Conservation (phyloP, 2,888 invertebrate species). For the Fissipunctia ypsillon region DNA sequence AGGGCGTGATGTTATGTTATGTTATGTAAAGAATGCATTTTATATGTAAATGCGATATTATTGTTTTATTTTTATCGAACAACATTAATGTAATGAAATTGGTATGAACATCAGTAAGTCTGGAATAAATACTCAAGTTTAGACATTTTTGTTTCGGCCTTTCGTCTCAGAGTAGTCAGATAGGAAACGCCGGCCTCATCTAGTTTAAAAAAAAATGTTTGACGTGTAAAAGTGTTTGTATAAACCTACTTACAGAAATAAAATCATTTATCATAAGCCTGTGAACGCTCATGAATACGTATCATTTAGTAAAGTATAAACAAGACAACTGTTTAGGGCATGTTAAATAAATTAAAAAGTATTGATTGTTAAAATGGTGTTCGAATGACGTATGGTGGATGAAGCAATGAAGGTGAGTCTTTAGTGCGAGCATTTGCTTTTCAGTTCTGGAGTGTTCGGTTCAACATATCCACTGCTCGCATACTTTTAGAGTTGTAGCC, state of each 20-base stretch:
- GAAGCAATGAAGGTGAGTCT: slow-evolving; percentile 11
- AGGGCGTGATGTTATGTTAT: too few relatives aligned
- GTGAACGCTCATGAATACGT: background rate
- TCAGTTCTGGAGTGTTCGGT: background rate
- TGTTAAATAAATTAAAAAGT: slow-evolving; percentile 8
- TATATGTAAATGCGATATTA: background rate
- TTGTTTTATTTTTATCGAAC: slow-evolving; percentile 31
- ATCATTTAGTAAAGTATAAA: slow-evolving; percentile 15
- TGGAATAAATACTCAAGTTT: slow-evolving; percentile 27
- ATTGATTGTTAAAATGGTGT: slow-evolving; percentile 13
- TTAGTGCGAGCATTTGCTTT: background rate
- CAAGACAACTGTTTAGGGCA: slow-evolving; percentile 13
- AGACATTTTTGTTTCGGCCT: too few relatives aligned
- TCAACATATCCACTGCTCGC: background rate
- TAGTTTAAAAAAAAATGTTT: too few relatives aligned
- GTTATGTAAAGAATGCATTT: slow-evolving; percentile 6
- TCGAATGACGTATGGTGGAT: slow-evolving; percentile 2
- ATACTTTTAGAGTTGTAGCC: background rate
- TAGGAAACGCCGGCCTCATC: too few relatives aligned
- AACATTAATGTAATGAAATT: slow-evolving; percentile 26
- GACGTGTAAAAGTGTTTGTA: too few relatives aligned
- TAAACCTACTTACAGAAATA: too few relatives aligned
- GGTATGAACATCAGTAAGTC: slow-evolving; percentile 15
- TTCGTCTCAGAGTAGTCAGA: too few relatives aligned
- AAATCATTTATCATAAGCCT: too few relatives aligned